These are phyloP conservation scores for Amphiprion clarkii DNA, from an alignment of 2,797 vertebrate species.

Conservation along the genomic window DNA sequence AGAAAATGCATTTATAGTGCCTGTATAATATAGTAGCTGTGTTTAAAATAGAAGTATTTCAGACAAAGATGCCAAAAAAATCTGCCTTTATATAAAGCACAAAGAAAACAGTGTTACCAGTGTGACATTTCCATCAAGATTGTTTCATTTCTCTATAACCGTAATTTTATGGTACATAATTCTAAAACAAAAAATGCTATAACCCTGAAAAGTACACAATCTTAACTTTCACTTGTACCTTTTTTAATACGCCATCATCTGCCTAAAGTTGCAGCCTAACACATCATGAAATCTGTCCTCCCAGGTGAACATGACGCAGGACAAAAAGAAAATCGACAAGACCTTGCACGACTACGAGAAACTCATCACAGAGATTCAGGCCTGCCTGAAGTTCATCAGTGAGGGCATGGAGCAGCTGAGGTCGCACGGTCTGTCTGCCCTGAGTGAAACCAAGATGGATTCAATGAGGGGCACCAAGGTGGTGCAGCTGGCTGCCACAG, in stretches of 20 bases:
- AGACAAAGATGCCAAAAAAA: too few species aligned
- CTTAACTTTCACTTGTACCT: too few species aligned
- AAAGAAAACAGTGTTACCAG: not conserved
- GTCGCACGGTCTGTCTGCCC: not conserved
- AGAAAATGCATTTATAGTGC: too few species aligned
- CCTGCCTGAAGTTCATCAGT: conserved; percentile 6
- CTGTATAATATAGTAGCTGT: too few species aligned
- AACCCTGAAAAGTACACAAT: too few species aligned
- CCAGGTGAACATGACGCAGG: conserved; percentile 12
- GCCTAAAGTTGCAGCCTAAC: not conserved
- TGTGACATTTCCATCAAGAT: not conserved
- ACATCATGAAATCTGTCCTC: not conserved
- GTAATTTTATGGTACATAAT: too few species aligned
- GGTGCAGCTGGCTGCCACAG: not conserved
- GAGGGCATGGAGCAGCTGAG: conserved; percentile 38
- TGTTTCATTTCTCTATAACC: not conserved
- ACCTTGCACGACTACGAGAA: not conserved
- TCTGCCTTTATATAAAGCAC: too few species aligned
- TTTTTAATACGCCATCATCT: not conserved
- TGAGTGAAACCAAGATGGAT: not conserved
- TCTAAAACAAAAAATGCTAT: not conserved
- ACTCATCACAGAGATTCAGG: not conserved
- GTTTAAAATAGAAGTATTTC: too few species aligned
- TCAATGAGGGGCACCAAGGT: fast-evolving
- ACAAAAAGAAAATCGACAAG: conserved; percentile 46